Conservation (phyloP, 2,113 vertebrate species). For the Erinaceus europaeus region DNA sequence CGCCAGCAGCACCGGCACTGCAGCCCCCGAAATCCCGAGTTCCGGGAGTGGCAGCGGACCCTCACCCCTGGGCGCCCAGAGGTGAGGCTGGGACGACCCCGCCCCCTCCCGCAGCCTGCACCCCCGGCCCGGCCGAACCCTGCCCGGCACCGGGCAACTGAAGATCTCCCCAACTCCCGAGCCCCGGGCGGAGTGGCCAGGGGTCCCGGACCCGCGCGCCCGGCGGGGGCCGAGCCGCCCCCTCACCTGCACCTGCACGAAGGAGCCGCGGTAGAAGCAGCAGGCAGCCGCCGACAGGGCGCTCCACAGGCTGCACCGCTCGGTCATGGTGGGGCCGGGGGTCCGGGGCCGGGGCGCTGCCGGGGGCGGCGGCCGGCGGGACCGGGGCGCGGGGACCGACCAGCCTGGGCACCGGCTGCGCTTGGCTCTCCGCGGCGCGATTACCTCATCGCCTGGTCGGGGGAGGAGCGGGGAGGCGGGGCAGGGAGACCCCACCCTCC, state of each 20-base stretch:
- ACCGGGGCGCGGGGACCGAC: conserved; percentile 59
- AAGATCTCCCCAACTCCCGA: conserved; percentile 43
- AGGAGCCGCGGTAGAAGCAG: conserved; percentile 98
- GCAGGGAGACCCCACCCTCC: conserved; percentile 76
- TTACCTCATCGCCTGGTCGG: conserved; percentile 85
- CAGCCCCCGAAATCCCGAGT: background rate
- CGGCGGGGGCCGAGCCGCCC: conserved; percentile 28
- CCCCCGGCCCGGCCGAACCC: background rate
- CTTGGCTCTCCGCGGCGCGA: conserved; percentile 82
- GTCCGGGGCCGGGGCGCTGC: conserved; percentile 21
- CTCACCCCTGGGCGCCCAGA: conserved; percentile 1
- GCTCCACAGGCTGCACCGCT: conserved; percentile 98
- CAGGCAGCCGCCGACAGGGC: conserved; percentile 97
- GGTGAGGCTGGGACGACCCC: conserved; percentile 53
- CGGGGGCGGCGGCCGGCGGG: conserved; percentile 58
- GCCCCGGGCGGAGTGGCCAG: conserved; percentile 60
- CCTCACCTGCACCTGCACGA: conserved; percentile 99
- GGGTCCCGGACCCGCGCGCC: background rate
- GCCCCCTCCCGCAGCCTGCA: conserved; percentile 49
- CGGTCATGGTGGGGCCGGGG: conserved; percentile 86
- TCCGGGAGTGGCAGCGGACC: conserved; percentile 10
- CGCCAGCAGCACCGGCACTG: background rate
- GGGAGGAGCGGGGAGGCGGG: conserved; percentile 74
- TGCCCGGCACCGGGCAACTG: background rate
- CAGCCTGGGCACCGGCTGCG: conserved; percentile 74